phyloP scores from a whole-genome alignment of 2,888 invertebrate genomes.

The Clostera curtula region DNA sequence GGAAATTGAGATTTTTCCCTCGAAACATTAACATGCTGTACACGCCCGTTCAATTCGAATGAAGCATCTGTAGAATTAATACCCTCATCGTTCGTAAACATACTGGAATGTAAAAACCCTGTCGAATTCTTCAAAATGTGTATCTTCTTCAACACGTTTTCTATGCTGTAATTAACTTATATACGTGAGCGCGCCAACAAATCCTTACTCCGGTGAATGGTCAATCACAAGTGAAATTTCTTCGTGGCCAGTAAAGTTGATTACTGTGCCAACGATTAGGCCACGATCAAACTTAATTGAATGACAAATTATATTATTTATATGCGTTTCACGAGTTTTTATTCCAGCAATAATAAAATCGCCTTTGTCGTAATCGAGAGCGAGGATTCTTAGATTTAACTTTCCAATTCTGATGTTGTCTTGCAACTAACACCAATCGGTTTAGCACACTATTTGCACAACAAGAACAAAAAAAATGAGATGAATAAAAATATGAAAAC shows the following conservation, averaged over 20 bases:
- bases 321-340: conserved; percentile 4
- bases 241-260: conserved; percentile 14
- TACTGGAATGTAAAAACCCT: no score
- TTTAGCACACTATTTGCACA: neutral
- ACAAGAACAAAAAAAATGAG: conserved; percentile 11
- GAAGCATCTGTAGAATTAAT: no score
- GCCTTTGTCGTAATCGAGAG: conserved; percentile 11
- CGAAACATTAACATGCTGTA: no score
- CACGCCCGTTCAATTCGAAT: no score
- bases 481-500: conserved; percentile 12
- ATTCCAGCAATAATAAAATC: conserved; percentile 1
- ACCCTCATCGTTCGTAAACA: no score
- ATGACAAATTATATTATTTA: conserved; percentile 9
- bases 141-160: conserved; percentile 24
- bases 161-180: conserved; percentile 35
- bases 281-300: conserved; percentile 14
- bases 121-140: no score
- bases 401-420: conserved; percentile 19
- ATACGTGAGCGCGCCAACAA: conserved; percentile 37
- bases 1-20: no score
- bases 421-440: conserved; percentile 4
- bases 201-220: conserved; percentile 29
- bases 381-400: conserved; percentile 11
- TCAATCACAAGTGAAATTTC: conserved; percentile 34
- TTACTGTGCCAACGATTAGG: conserved; percentile 11